phyloP scores from a whole-genome alignment of 2,113 vertebrate species.

The Trematocara stigmaticum region DNA sequence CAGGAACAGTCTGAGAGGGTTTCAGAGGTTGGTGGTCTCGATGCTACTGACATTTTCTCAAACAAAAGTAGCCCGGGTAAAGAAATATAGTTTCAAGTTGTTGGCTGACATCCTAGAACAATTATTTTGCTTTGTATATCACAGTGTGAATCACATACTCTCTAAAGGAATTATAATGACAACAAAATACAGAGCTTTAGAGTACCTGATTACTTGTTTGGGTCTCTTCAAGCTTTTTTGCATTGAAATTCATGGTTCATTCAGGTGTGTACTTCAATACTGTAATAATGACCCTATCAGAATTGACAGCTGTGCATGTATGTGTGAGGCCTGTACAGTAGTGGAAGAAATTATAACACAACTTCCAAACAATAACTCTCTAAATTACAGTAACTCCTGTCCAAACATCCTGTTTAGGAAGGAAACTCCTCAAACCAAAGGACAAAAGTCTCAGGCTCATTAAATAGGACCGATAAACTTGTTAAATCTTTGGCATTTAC shows the following conservation, averaged over 20 bases:
- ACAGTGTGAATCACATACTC: not conserved
- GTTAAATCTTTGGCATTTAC: not conserved
- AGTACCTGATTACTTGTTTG: not conserved
- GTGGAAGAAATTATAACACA: not conserved
- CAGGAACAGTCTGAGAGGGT: fast-evolving
- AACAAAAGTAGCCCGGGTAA: fast-evolving
- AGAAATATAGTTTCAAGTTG: not conserved
- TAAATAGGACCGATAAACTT: not conserved
- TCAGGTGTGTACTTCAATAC: fast-evolving
- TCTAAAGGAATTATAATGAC: not conserved
- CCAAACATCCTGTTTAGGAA: slow-evolving; percentile 24
- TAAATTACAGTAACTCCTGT: not conserved
- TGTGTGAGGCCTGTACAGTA: not conserved
- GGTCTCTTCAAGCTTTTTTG: not conserved
- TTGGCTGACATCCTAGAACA: not conserved
- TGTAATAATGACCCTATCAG: not conserved
- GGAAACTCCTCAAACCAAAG: not conserved
- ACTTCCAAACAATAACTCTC: not conserved
- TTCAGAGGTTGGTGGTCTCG: not conserved
- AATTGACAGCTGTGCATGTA: not conserved
- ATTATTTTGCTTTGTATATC: not conserved
- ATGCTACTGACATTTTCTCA: not conserved
- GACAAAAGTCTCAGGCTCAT: not conserved
- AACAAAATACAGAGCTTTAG: not conserved
- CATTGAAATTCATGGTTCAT: not conserved